Evolutionary conservation across 2,888 invertebrate species (phyloP).

Genomic region (Hoplodrina blanda): DNA sequence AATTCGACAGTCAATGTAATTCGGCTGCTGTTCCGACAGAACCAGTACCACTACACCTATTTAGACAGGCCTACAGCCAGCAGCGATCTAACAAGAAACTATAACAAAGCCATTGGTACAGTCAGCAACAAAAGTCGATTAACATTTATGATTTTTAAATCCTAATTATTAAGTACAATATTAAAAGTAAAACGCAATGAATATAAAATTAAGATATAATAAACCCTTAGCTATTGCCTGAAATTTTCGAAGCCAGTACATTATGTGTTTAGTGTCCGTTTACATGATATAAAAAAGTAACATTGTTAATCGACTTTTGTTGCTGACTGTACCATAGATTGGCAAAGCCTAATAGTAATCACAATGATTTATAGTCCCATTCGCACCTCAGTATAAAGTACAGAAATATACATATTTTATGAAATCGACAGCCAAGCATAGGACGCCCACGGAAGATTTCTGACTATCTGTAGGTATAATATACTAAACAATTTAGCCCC

Average conservation of each 20-base stretch:
- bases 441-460: slow-evolving; percentile 49
- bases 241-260: too few relatives aligned
- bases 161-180: too few relatives aligned
- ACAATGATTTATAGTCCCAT: slow-evolving; percentile 41
- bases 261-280: too few relatives aligned
- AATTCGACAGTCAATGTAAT: not conserved
- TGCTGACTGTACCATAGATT: slow-evolving; percentile 38
- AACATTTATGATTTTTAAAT: too few relatives aligned
- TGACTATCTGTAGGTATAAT: slow-evolving; percentile 40
- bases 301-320: too few relatives aligned
- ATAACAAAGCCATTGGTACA: slow-evolving; percentile 31
- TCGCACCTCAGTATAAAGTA: slow-evolving; percentile 42
- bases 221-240: too few relatives aligned
- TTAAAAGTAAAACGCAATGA: too few relatives aligned
- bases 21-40: slow-evolving; percentile 6
- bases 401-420: slow-evolving; percentile 36
- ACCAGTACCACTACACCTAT: slow-evolving; percentile 2
- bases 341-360: slow-evolving; percentile 22
- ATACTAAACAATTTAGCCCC: slow-evolving; percentile 45
- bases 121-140: too few relatives aligned
- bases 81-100: slow-evolving; percentile 19
- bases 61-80: slow-evolving; percentile 15
- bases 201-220: too few relatives aligned
- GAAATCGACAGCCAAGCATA: slow-evolving; percentile 19
- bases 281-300: too few relatives aligned